Conservation (phyloP, 2,888 invertebrate species). For the Macrosiphum euphorbiae region DNA sequence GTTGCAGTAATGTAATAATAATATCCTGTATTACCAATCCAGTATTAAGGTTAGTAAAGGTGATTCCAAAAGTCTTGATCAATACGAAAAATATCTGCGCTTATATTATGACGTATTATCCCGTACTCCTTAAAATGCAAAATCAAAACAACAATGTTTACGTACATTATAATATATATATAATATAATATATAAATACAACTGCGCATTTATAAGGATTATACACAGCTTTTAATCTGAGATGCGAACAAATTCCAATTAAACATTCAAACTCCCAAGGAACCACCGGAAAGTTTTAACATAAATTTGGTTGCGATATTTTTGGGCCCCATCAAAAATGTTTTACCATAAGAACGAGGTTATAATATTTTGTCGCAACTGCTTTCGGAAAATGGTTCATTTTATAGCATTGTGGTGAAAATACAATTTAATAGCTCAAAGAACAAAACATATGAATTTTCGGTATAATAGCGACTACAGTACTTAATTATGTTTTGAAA, state of each 20-base stretch:
- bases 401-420: not conserved
- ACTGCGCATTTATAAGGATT: not conserved
- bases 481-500: not conserved
- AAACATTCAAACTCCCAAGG: not conserved
- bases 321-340: not conserved
- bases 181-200: not conserved
- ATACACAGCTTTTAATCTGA: not conserved
- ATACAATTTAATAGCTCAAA: not conserved
- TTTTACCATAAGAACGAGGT: not conserved
- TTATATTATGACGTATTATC: not conserved
- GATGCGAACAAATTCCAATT: not conserved
- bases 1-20: not conserved
- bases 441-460: not conserved
- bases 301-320: not conserved
- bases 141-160: too few species aligned
- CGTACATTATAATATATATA: too few species aligned
- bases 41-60: not conserved
- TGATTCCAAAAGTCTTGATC: not conserved
- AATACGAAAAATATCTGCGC: not conserved
- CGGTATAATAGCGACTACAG: not conserved
- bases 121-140: not conserved
- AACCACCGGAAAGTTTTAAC: not conserved
- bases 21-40: not conserved
- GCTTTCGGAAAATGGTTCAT: not conserved
- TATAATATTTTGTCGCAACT: not conserved